Base-by-base conservation (phyloP, 2,888 invertebrate species). In the Limenitis camilla region DNA sequence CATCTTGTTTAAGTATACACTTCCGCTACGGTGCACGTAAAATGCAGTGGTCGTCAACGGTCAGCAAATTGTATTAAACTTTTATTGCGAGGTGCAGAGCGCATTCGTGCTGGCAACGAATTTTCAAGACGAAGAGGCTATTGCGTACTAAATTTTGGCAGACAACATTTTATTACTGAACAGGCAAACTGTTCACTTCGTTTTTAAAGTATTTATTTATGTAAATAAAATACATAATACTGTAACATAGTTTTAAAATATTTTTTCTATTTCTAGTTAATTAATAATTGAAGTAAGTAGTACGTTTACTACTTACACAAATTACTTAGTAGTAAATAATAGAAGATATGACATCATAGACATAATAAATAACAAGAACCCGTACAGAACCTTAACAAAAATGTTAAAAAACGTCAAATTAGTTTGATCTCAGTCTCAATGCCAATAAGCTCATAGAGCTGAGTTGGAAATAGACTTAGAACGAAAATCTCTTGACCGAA, bases 1-100 rank as follows among this genome's bases (percentile, higher is more conserved):
- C 83, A 85, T 85, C 80, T 85, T 86, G 83, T 76, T 74, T 78
- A 81, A 84, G 79, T 78, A 81, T 72, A 65, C 70, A 78, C 78
- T 83, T 85, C 86, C 86, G 84, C 71, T 58, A 60, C 71, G 63
- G 64, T 58, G 67, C 68, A 70, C 68, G 66, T 69, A 67, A 62
- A 66, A 66, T 67, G 62, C 76, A 74, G 79, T 58, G 72, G 67
- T 74, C 67, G 69, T 64, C 69, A 81, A 80, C 74, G 69, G 67
- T 72, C 66, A 63, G 67, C 57, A 55, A 61, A 59, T 61, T 66
- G 64, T 65, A 64, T 63, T 63, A 64, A 62, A 65, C 63, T 65
- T 68, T 68, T 64, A 64, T 61, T 58, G 64, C 66, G 59, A 63
- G 59, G 60, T 61, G 62, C 61, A 61, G 61, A 61, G 61, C 58